Evolutionary conservation across 2,797 vertebrate species (phyloP).

Genomic region (Diplodus sargus): DNA sequence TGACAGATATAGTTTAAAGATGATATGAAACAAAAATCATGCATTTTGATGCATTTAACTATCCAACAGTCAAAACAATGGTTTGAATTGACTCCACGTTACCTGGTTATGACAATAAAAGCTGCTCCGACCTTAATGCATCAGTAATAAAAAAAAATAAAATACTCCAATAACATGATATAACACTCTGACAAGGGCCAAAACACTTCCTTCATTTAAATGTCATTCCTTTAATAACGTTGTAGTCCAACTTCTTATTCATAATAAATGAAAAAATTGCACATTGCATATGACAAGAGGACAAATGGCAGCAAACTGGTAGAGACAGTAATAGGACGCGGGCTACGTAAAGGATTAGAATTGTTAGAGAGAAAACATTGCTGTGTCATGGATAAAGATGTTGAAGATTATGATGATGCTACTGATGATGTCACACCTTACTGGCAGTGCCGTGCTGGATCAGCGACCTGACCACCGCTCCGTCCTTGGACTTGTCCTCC

Average conservation of each 20-base stretch:
- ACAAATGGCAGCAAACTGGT: neutral
- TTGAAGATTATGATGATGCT: neutral
- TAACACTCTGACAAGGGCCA: neutral
- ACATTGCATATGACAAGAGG: neutral
- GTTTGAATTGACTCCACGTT: neutral
- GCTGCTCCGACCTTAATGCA: neutral
- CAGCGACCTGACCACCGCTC: constrained; percentile 61
- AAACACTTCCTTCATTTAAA: neutral
- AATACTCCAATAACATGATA: neutral
- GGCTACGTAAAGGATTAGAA: neutral
- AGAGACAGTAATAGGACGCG: neutral
- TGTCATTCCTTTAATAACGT: neutral
- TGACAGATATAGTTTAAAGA: neutral
- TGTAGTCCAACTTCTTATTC: neutral
- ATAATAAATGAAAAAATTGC: neutral
- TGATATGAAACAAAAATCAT: neutral
- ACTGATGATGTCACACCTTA: constrained; percentile 65
- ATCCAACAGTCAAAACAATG: neutral
- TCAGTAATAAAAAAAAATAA: neutral
- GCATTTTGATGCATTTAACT: neutral
- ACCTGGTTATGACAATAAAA: neutral
- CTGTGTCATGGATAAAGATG: neutral
- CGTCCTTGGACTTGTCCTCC: constrained; percentile 50
- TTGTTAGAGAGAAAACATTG: neutral
- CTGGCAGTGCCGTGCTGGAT: constrained; percentile 65